phyloP scores from a whole-genome alignment of 2,888 invertebrate species.

The Beris morrisii region DNA sequence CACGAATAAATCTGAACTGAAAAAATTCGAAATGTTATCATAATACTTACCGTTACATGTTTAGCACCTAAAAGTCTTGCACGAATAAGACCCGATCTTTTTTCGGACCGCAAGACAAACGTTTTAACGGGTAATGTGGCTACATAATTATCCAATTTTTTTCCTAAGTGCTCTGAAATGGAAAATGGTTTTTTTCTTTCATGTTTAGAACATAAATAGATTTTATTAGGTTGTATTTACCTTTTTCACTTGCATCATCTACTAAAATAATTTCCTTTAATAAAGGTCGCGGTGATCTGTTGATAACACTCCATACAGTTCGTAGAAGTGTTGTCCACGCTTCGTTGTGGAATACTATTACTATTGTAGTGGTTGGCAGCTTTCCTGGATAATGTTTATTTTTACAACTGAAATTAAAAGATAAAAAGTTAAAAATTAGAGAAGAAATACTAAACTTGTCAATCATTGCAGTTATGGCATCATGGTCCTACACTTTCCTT shows the following conservation, averaged over 20 bases:
- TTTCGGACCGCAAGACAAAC: conserved; percentile 84
- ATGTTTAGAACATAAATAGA: neutral
- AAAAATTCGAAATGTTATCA: neutral
- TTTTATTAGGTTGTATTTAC: conserved; percentile 55
- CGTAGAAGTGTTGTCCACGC: conserved; percentile 96
- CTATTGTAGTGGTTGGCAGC: conserved; percentile 91
- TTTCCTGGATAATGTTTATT: conserved; percentile 74
- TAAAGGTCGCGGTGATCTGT: conserved; percentile 84
- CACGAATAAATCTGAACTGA: conserved; percentile 8
- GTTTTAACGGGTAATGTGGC: conserved; percentile 83
- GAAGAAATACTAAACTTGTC: neutral
- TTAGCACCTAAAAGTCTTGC: conserved; percentile 93
- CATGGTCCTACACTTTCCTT: neutral
- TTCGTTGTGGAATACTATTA: conserved; percentile 99
- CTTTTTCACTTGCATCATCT: conserved; percentile 95
- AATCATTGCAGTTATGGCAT: neutral
- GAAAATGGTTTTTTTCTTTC: neutral
- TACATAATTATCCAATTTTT: conserved; percentile 86
- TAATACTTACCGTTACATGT: conserved; percentile 84
- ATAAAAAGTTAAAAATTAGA: conserved; percentile 28
- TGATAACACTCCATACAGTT: conserved; percentile 96
- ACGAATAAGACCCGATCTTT: conserved; percentile 92
- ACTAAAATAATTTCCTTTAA: conserved; percentile 95
- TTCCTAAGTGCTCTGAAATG: conserved; percentile 79
- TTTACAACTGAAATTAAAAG: conserved; percentile 67